phyloP scores from a whole-genome alignment of 2,797 vertebrate genomes.

The Sebastes taczanowskii region DNA sequence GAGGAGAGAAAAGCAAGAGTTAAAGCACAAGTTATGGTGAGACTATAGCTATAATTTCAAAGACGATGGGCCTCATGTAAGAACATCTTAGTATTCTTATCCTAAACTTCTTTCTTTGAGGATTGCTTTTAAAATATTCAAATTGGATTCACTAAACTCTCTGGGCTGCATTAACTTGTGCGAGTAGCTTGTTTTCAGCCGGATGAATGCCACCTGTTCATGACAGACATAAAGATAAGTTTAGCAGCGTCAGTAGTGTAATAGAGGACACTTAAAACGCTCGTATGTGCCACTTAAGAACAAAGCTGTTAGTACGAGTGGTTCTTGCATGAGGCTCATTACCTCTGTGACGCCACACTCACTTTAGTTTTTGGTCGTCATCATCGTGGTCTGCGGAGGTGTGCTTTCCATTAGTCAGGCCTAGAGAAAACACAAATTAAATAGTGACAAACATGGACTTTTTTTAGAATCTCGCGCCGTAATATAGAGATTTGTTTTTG shows the following conservation, averaged over 20 bases:
- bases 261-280: background rate
- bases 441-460: conserved; percentile 1
- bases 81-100: background rate
- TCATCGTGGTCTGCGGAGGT: conserved; percentile 78
- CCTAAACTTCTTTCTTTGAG: background rate
- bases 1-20: background rate
- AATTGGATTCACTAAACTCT: background rate
- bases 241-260: background rate
- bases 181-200: background rate
- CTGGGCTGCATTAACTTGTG: background rate
- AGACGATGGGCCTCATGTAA: background rate
- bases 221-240: background rate
- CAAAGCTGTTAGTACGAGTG: too few species aligned
- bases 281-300: background rate
- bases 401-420: conserved; percentile 88
- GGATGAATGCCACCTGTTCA: background rate
- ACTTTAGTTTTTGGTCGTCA: conserved; percentile 73
- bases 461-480: background rate
- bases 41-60: background rate
- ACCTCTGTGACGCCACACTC: conserved; percentile 23
- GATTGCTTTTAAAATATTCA: background rate
- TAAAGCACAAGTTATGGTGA: background rate
- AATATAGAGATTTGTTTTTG: background rate
- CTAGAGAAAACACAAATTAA: conserved; percentile 65
- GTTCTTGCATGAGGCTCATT: background rate